These are phyloP conservation scores for Sigmodon hispidus DNA, from an alignment of 2,113 vertebrate species.

Conservation along the genomic window DNA sequence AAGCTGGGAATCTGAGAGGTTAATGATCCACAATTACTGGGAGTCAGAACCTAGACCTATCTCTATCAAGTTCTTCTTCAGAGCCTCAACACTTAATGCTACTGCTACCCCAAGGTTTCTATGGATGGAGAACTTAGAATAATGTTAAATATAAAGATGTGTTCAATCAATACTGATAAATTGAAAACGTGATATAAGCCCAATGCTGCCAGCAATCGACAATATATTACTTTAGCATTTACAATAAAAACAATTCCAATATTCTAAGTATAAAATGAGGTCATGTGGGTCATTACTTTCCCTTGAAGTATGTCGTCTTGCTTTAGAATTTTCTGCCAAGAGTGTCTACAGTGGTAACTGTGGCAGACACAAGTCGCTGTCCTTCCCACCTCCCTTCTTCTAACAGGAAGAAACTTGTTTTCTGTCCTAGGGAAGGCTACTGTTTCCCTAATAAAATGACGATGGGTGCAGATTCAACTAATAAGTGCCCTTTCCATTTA, in stretches of 20 bases:
- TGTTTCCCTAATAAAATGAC: not conserved
- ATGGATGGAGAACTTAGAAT: not conserved
- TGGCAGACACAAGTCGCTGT: not conserved
- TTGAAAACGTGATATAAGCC: not conserved
- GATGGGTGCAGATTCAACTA: not conserved
- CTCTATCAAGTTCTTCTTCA: not conserved
- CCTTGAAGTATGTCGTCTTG: not conserved
- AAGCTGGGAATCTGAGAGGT: not conserved
- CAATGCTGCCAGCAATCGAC: not conserved
- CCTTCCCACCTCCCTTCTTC: conserved; percentile 14
- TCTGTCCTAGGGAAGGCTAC: not conserved
- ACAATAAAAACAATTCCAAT: not conserved
- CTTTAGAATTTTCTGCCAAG: not conserved
- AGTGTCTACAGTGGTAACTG: not conserved
- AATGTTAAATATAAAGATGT: not conserved
- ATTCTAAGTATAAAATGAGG: not conserved
- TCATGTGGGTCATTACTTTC: not conserved
- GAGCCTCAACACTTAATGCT: not conserved
- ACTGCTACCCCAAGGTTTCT: not conserved
- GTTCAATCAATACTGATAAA: not conserved
- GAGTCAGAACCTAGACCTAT: not conserved
- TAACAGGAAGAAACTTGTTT: not conserved
- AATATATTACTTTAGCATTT: not conserved
- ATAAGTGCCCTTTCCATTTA: not conserved
- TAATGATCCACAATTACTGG: not conserved